Conservation (phyloP, 64 coral and sea anemone species). For the Montipora efflorescens region DNA sequence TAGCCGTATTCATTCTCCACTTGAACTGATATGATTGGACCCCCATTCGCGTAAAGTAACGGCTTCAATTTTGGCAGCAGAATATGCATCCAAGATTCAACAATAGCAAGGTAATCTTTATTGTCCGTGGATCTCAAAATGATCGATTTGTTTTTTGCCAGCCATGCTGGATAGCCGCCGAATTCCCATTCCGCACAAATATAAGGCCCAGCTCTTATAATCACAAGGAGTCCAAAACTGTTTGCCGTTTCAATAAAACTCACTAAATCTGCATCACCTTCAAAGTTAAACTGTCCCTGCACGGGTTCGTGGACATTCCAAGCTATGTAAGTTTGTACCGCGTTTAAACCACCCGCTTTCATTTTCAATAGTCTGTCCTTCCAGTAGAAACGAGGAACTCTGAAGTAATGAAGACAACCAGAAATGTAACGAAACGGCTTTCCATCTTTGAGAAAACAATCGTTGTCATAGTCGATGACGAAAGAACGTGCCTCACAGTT, state of each 20-base stretch:
- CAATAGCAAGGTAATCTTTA: conserved; percentile 49
- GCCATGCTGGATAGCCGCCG: conserved; percentile 84
- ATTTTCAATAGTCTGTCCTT: conserved; percentile 86
- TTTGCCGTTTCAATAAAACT: conserved; percentile 71
- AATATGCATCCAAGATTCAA: conserved; percentile 76
- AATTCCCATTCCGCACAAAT: conserved; percentile 92
- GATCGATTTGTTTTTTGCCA: conserved; percentile 79
- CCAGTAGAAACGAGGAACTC: conserved; percentile 83
- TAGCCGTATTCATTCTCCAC: conserved; percentile 62
- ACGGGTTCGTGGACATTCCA: conserved; percentile 80
- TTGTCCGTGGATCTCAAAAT: conserved; percentile 80
- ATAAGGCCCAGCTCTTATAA: conserved; percentile 76
- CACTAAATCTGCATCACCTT: conserved; percentile 67
- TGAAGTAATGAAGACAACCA: conserved; percentile 78
- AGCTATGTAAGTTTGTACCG: conserved; percentile 78
- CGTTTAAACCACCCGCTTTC: conserved; percentile 72
- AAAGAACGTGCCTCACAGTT: conserved; percentile 54
- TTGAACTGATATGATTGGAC: conserved; percentile 89
- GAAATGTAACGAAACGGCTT: conserved; percentile 89
- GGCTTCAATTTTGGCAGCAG: conserved; percentile 81
- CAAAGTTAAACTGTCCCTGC: conserved; percentile 80
- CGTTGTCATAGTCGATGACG: conserved; percentile 75
- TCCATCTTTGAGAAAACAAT: conserved; percentile 88
- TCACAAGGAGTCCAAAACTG: conserved; percentile 67
- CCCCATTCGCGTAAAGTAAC: conserved; percentile 82